Conservation (phyloP, 2,797 vertebrate species). For the Protonibea diacanthus region DNA sequence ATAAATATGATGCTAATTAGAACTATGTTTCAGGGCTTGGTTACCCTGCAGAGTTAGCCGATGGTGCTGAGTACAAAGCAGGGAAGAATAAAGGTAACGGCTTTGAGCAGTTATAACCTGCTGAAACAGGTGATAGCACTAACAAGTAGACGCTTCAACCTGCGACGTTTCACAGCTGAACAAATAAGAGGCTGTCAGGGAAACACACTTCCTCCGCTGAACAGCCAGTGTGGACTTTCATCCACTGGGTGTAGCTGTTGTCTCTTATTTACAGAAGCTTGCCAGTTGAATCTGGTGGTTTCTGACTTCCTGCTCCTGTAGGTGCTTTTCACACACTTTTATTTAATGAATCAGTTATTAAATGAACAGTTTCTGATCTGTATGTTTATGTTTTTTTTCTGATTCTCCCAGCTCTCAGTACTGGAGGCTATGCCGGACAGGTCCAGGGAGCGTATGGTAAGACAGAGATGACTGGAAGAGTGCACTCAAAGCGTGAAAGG, state of each 20-base stretch:
- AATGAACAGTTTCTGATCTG: slow-evolving; percentile 10
- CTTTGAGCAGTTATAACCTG: slow-evolving; percentile 20
- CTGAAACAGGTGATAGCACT: slow-evolving; percentile 49
- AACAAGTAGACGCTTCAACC: slow-evolving; percentile 62
- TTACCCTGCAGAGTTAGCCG: slow-evolving; percentile 79
- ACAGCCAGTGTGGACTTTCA: slow-evolving; percentile 23
- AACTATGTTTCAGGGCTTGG: slow-evolving; percentile 80
- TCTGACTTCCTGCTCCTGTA: slow-evolving; percentile 48
- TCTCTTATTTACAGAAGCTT: slow-evolving; percentile 53
- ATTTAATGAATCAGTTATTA: neutral
- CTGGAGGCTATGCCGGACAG: slow-evolving; percentile 71
- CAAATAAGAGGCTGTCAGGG: slow-evolving; percentile 32
- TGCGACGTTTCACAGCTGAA: slow-evolving; percentile 5
- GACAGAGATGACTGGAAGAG: slow-evolving; percentile 12
- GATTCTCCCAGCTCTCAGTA: slow-evolving; percentile 58
- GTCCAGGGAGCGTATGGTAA: slow-evolving; percentile 73
- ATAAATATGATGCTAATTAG: slow-evolving; percentile 67
- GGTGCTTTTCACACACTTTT: slow-evolving; percentile 40
- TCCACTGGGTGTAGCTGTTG: slow-evolving; percentile 72
- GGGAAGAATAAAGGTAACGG: slow-evolving; percentile 80
- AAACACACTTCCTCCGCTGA: slow-evolving; percentile 19
- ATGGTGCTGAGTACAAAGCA: slow-evolving; percentile 77
- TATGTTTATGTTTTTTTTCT: slow-evolving; percentile 14
- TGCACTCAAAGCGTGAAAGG: no score
- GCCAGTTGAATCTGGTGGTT: slow-evolving; percentile 46